These are phyloP conservation scores for Origma solitaria DNA, from an alignment of 2,113 vertebrate genomes.

Conservation along the genomic window DNA sequence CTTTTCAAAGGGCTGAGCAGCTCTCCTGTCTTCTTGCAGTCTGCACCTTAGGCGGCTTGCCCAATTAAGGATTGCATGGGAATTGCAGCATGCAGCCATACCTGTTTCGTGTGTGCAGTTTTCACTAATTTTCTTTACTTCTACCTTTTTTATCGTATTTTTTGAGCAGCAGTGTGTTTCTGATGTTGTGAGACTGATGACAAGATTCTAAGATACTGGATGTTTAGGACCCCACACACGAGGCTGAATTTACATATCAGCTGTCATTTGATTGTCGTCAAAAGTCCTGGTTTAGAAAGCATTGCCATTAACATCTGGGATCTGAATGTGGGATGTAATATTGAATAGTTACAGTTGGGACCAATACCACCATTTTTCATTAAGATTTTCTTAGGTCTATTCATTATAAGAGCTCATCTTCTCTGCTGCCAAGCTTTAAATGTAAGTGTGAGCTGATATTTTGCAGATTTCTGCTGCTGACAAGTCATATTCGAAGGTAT, in stretches of 20 bases:
- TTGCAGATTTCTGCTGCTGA: not conserved
- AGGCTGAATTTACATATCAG: not conserved
- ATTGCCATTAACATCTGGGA: not conserved
- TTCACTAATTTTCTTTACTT: not conserved
- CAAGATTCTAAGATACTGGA: not conserved
- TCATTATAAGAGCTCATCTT: not conserved
- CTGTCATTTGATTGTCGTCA: not conserved
- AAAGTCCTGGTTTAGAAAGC: not conserved
- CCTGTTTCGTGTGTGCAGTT: not conserved
- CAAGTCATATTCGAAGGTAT: not conserved
- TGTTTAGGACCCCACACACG: not conserved
- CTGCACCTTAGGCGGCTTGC: not conserved
- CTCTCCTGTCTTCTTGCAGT: not conserved
- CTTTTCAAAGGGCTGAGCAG: not conserved
- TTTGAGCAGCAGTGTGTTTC: not conserved
- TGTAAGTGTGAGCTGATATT: not conserved
- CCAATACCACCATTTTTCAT: not conserved
- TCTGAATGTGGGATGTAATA: not conserved
- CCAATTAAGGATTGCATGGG: not conserved
- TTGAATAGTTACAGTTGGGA: not conserved
- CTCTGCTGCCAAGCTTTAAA: not conserved
- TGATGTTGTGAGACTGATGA: not conserved
- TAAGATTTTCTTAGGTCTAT: not conserved
- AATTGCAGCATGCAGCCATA: not conserved
- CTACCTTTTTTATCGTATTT: not conserved